Evolutionary conservation across 2,797 vertebrate species (phyloP).

Genomic region (Natrix natrix): DNA sequence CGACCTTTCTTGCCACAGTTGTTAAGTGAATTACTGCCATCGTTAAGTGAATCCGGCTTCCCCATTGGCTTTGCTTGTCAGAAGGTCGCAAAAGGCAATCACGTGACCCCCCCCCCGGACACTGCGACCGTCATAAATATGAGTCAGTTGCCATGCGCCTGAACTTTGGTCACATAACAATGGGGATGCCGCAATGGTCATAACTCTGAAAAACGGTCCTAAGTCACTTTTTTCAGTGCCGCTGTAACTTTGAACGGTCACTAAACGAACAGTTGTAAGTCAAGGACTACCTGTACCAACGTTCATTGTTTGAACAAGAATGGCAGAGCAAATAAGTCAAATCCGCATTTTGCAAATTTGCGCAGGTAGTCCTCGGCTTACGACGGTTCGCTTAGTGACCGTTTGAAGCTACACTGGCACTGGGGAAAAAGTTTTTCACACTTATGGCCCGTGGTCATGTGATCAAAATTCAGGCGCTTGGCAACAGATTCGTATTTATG

Average conservation of each 20-base stretch:
- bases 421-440: not conserved
- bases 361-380: not conserved
- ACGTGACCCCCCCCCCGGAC: no score
- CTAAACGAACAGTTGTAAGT: not conserved
- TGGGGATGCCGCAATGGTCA: not conserved
- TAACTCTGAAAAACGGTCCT: not conserved
- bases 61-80: no score
- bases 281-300: not conserved
- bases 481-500: not conserved
- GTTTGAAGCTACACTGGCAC: not conserved
- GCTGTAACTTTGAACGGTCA: no score
- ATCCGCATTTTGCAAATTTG: not conserved
- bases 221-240: not conserved
- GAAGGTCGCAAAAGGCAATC: not conserved
- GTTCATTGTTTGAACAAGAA: not conserved
- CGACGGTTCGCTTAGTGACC: not conserved
- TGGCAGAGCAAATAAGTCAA: not conserved
- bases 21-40: not conserved
- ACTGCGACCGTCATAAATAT: not conserved
- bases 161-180: not conserved
- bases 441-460: fast-evolving
- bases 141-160: not conserved
- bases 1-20: not conserved
- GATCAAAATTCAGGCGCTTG: not conserved
- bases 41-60: not conserved